Base-by-base conservation (phyloP, 2,797 vertebrate genomes). In the Melanotaenia boesemani region DNA sequence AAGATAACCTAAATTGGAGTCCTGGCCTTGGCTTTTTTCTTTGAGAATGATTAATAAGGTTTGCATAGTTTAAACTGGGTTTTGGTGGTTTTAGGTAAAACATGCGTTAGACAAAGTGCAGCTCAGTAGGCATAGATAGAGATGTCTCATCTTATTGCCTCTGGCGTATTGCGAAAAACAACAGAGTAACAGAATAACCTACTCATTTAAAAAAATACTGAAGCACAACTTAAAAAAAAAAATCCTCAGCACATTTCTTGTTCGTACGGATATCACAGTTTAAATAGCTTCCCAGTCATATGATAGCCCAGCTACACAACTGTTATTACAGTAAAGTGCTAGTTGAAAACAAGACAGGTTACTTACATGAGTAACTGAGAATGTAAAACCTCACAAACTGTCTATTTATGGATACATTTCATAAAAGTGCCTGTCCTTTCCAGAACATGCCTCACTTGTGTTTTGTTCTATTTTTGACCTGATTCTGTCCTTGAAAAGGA, bases 401-500 rank as follows among this genome's bases (percentile, higher is more conserved):
- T 81, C 55, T 83, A 77, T 81, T 89, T 85, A 65, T 81, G 67
- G 71, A 67, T 60, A 6, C 58, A 63, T 68, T 79, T 82, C n/a
- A n/a, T 64, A 77, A 75, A 84, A 68, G 6, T 3, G 71, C 62
- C 60, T 63, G 55, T 72, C 73, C 77, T 65, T 78, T 83, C 79
- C 57, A 74, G 78, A 76, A 82, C 84, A 79, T 74, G 67, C 72
- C 84, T 90, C 73, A 58, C 82, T 89, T 67, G 76, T 86, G 84
- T 92, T 93, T 91, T 34, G 84, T 91, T 93, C 90, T 94, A 93
- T 93, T 93, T 93, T 83, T 86, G 85, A 88, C 75, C 46, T 26
- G 77, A 90, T 90, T 93, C 73, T 91, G 88, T 91, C 90, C 88
- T 92, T 90, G 90, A 90, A 89, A 91, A 91, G 92, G 88, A 93